phyloP scores from a whole-genome alignment of 1,140 invertebrate genomes.

The Drosophila punjabiensis region DNA sequence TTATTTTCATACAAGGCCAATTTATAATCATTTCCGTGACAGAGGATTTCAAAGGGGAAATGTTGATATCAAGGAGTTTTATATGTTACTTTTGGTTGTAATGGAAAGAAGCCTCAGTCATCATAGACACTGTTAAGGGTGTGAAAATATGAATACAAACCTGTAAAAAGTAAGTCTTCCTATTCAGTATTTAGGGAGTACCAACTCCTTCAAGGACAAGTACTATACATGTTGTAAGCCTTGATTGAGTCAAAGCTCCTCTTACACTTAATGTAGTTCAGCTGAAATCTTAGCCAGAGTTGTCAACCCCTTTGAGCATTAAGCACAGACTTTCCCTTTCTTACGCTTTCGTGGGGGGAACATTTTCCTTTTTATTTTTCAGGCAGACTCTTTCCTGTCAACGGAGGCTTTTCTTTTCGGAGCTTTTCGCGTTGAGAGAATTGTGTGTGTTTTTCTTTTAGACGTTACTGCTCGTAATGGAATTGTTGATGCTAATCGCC shows the following conservation, averaged over 20 bases:
- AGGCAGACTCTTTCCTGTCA: slow-evolving; percentile 44
- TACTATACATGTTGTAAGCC: not conserved
- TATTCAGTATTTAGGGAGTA: not conserved
- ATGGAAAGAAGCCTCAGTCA: not conserved
- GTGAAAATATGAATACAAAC: not conserved
- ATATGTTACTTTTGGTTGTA: not conserved
- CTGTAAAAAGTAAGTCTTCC: not conserved
- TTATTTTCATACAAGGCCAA: slow-evolving; percentile 12
- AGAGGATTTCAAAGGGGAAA: not conserved
- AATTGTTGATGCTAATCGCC: slow-evolving; percentile 74
- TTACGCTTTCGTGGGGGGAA: not conserved
- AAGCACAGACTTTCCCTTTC: not conserved
- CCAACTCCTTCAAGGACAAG: not conserved
- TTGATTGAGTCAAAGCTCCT: not conserved
- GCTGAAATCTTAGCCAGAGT: slow-evolving; percentile 16
- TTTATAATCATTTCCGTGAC: slow-evolving; percentile 36
- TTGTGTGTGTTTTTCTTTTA: slow-evolving; percentile 38
- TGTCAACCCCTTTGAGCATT: slow-evolving; percentile 27
- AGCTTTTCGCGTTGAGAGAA: slow-evolving; percentile 41
- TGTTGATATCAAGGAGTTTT: not conserved
- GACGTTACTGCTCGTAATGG: slow-evolving; percentile 60
- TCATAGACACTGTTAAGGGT: not conserved
- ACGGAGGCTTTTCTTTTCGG: slow-evolving; percentile 55
- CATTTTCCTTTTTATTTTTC: not conserved
- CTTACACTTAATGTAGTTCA: not conserved